Percentiles rank a stretch among this genome's conserved stretches.
Conservation (phyloP, 2,888 invertebrate species). For the Chalcosyrphus nemorum region DNA sequence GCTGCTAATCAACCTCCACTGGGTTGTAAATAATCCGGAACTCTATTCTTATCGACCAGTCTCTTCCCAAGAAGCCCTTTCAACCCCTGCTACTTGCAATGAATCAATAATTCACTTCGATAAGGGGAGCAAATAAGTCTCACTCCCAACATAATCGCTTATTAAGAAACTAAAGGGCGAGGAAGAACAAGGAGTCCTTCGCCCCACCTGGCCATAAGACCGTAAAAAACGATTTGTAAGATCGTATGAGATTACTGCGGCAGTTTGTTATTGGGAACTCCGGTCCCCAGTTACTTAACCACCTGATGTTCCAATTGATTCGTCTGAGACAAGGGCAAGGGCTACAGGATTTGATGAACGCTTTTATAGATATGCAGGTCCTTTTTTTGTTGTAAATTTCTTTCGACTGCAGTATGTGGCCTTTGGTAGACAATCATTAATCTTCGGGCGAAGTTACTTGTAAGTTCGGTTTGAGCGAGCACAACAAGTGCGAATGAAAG, state of each 20-base stretch:
- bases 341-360: conserved; percentile 2
- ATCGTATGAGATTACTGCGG: conserved; percentile 60
- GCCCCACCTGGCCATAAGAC: neutral
- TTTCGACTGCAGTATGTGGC: conserved; percentile 17
- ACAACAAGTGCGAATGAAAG: conserved; percentile 70
- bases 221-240: conserved; percentile 60
- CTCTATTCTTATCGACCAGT: conserved; percentile 2
- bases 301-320: conserved; percentile 68
- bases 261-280: conserved; percentile 51
- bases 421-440: conserved; percentile 55
- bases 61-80: neutral
- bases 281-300: conserved; percentile 36
- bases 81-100: conserved; percentile 1
- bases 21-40: conserved; percentile 63
- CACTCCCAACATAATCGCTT: conserved; percentile 63
- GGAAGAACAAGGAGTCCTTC: conserved; percentile 10
- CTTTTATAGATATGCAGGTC: conserved; percentile 27
- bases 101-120: conserved; percentile 70
- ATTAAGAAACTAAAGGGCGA: conserved; percentile 59
- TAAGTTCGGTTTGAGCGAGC: conserved; percentile 42
- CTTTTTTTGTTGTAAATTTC: neutral
- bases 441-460: conserved; percentile 52
- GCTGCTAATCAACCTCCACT: conserved; percentile 59
- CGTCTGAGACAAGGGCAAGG: conserved; percentile 23
- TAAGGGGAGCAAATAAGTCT: conserved; percentile 64